phyloP scores from a whole-genome alignment of 2,797 vertebrate species.

The Salmo trutta region DNA sequence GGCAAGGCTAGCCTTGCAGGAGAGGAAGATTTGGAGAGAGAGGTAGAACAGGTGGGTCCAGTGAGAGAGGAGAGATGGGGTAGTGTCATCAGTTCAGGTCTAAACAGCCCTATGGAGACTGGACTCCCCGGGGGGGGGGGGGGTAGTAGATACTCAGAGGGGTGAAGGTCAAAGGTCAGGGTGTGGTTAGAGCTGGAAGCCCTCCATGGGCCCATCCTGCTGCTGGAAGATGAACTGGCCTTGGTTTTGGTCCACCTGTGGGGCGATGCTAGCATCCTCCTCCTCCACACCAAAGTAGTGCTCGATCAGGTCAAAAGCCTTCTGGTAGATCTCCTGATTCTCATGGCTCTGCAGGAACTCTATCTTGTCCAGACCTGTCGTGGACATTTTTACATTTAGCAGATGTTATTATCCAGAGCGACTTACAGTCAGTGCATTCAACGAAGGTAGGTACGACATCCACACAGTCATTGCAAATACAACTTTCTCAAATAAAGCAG shows the following conservation, averaged over 20 bases:
- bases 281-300: conserved; percentile 88
- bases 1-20: background rate
- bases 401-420: background rate
- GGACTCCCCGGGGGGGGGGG: background rate
- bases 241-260: conserved; percentile 87
- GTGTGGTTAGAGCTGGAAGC: conserved; percentile 80
- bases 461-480: too few relatives aligned
- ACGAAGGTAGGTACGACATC: too few relatives aligned
- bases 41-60: conserved; percentile 14
- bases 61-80: conserved; percentile 10
- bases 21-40: conserved; percentile 17
- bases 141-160: conserved; percentile 13
- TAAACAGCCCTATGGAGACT: background rate
- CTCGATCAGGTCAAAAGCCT: conserved; percentile 87
- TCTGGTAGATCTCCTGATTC: conserved; percentile 90
- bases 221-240: conserved; percentile 90
- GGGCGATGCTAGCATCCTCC: conserved; percentile 84
- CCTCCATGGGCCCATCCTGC: conserved; percentile 87
- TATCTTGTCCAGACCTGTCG: conserved; percentile 85
- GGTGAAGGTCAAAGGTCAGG: background rate
- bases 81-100: conserved; percentile 17
- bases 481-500: too few relatives aligned
- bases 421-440: too few relatives aligned
- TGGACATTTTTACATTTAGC: background rate
- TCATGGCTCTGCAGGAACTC: conserved; percentile 89